These are phyloP conservation scores for Macquaria australasica DNA, from an alignment of 2,113 vertebrate genomes.

Conservation along the genomic window DNA sequence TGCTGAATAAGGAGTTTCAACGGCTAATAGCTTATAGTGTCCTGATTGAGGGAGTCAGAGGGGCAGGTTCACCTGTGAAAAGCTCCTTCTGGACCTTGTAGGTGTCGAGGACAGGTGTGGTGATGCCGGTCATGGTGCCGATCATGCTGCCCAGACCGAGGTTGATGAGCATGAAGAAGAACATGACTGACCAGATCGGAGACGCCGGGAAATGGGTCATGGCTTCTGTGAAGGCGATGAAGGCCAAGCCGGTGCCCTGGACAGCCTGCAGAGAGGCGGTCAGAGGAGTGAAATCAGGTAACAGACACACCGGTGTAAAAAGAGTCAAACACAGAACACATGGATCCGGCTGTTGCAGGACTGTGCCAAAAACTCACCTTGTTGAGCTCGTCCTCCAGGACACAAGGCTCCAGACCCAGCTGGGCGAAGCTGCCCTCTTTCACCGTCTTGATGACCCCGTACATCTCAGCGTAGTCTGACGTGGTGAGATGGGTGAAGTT, in stretches of 20 bases:
- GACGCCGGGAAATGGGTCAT: conserved; percentile 98
- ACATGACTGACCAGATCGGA: conserved; percentile 98
- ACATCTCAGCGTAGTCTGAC: conserved; percentile 95
- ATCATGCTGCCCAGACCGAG: conserved; percentile 99
- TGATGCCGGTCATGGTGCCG: conserved; percentile 98
- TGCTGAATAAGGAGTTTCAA: conserved; percentile 29
- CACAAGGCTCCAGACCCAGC: conserved; percentile 92
- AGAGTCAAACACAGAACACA: neutral
- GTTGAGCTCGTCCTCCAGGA: conserved; percentile 95
- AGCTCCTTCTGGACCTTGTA: conserved; percentile 98
- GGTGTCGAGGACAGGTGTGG: conserved; percentile 94
- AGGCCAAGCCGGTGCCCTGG: conserved; percentile 97
- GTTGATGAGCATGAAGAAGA: conserved; percentile 99
- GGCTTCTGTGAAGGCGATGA: conserved; percentile 99
- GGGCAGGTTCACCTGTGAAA: conserved; percentile 90
- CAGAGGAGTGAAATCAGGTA: neutral
- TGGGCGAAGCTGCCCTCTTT: conserved; percentile 90
- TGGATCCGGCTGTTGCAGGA: neutral
- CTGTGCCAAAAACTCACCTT: conserved; percentile 84
- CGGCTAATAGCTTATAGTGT: neutral
- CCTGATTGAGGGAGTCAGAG: neutral
- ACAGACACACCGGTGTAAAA: no score
- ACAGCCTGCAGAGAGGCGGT: conserved; percentile 86
- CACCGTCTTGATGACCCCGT: conserved; percentile 93
- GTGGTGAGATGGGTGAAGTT: conserved; percentile 95